Conservation (phyloP, 2,797 vertebrate species). For the Enteromius thamalakanensis region DNA sequence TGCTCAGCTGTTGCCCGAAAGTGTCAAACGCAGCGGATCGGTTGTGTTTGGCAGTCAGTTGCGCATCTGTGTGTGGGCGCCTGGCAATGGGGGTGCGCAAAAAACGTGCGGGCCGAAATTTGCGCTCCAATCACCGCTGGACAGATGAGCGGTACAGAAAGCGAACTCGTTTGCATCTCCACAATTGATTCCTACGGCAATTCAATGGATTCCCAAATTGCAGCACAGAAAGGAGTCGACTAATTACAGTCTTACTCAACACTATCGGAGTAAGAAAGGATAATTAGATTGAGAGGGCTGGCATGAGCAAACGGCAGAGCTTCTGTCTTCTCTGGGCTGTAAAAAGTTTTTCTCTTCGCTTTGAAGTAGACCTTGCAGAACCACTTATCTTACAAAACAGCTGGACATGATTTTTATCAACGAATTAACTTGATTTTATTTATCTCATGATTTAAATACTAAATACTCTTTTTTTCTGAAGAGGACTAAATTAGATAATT, state of each 20-base stretch:
- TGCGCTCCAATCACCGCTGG: slow-evolving; percentile 19
- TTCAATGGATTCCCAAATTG: slow-evolving; percentile 55
- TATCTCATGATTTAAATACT: too few species aligned
- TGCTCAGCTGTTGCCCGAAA: slow-evolving; percentile 70
- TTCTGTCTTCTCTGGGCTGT: slow-evolving; percentile 45
- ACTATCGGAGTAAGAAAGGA: slow-evolving; percentile 64
- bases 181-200: slow-evolving; percentile 58
- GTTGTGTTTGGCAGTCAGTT: slow-evolving; percentile 61
- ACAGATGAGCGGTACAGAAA: slow-evolving; percentile 46
- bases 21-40: slow-evolving; percentile 55
- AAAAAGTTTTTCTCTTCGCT: slow-evolving; percentile 29
- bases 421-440: not conserved
- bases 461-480: too few species aligned
- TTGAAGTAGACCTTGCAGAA: slow-evolving; percentile 5
- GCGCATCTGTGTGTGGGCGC: slow-evolving; percentile 64
- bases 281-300: slow-evolving; percentile 64
- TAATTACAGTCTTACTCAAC: slow-evolving; percentile 69
- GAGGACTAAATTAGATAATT: not conserved
- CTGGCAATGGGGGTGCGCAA: slow-evolving; percentile 19
- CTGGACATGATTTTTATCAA: not conserved
- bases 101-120: slow-evolving; percentile 23
- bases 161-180: slow-evolving; percentile 62
- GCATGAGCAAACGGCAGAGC: slow-evolving; percentile 64
- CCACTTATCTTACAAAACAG: not conserved
- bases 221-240: slow-evolving; percentile 55